Evolutionary conservation across 2,888 invertebrate genomes (phyloP).

Genomic region (Pollenia labialis): DNA sequence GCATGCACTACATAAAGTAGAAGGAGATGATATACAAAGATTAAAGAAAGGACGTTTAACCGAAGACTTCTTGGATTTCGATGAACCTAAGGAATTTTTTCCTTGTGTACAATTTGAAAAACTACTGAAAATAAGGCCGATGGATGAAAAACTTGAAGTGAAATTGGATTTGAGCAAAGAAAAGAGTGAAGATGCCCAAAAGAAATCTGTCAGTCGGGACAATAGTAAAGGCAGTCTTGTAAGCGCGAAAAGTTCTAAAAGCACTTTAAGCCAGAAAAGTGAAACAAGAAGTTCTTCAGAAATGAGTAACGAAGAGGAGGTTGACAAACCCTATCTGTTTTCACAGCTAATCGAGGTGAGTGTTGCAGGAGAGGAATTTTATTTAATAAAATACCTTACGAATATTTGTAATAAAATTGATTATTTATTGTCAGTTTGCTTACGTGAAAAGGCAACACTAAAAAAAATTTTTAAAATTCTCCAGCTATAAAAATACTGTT

Average conservation of each 20-base stretch:
- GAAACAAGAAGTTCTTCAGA: constrained; percentile 17
- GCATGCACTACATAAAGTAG: not conserved
- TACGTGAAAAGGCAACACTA: no score
- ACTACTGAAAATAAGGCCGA: constrained; percentile 78
- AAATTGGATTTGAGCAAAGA: constrained; percentile 29
- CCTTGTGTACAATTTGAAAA: constrained; percentile 80
- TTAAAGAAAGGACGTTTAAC: constrained; percentile 75
- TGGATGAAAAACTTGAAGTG: not conserved
- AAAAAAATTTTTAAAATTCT: no score
- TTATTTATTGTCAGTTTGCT: no score
- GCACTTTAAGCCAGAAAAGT: not conserved
- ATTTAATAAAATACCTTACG: no score
- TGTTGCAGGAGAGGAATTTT: not conserved
- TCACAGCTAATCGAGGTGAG: constrained; percentile 80
- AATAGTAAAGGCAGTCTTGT: constrained; percentile 37
- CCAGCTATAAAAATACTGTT: no score
- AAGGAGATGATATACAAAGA: not conserved
- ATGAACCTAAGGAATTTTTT: constrained; percentile 81
- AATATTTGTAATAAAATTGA: no score
- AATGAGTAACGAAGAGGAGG: not conserved
- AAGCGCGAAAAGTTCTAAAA: constrained; percentile 44
- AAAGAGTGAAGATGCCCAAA: constrained; percentile 7
- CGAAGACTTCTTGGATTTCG: constrained; percentile 78
- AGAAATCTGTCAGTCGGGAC: constrained; percentile 48
- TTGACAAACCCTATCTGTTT: constrained; percentile 77